A percentile compares a stretch with the other conserved stretches of the same genome.
Evolutionary conservation across 53 echinoderm and acorn worm species (phyloP).

Genomic region (Stichopus horrens): DNA sequence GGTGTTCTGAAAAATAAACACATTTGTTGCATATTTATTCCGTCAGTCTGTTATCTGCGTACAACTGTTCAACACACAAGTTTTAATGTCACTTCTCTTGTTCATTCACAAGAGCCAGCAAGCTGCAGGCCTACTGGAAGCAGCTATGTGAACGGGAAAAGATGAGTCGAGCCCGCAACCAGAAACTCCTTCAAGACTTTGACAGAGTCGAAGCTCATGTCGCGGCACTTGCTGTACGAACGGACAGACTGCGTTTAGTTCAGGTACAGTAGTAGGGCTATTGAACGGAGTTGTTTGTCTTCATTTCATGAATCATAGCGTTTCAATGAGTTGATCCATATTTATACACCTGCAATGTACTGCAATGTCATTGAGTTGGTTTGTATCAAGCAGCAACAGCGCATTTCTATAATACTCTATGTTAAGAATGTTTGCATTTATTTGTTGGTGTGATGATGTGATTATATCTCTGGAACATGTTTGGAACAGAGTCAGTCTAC

Average conservation of each 20-base stretch:
- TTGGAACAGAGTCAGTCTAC: too few relatives aligned
- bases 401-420: too few relatives aligned
- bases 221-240: slow-evolving; percentile 74
- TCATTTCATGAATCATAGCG: not conserved
- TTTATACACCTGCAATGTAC: too few relatives aligned
- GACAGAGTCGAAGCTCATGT: slow-evolving; percentile 80
- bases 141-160: slow-evolving; percentile 89
- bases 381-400: too few relatives aligned
- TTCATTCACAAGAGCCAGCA: slow-evolving; percentile 61
- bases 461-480: too few relatives aligned
- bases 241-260: slow-evolving; percentile 73
- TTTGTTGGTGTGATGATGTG: too few relatives aligned
- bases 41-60: not conserved
- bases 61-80: not conserved
- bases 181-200: slow-evolving; percentile 73
- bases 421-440: too few relatives aligned
- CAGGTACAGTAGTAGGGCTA: slow-evolving; percentile 62
- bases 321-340: not conserved
- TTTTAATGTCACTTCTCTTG: slow-evolving; percentile 17
- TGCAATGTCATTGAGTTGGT: too few relatives aligned
- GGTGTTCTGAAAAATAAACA: too few relatives aligned
- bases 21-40: too few relatives aligned
- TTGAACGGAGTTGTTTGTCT: not conserved
- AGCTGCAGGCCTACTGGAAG: slow-evolving; percentile 84
- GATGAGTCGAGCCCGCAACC: slow-evolving; percentile 75